Base-by-base conservation (phyloP, 2,113 vertebrate species). In the Sitta europaea region DNA sequence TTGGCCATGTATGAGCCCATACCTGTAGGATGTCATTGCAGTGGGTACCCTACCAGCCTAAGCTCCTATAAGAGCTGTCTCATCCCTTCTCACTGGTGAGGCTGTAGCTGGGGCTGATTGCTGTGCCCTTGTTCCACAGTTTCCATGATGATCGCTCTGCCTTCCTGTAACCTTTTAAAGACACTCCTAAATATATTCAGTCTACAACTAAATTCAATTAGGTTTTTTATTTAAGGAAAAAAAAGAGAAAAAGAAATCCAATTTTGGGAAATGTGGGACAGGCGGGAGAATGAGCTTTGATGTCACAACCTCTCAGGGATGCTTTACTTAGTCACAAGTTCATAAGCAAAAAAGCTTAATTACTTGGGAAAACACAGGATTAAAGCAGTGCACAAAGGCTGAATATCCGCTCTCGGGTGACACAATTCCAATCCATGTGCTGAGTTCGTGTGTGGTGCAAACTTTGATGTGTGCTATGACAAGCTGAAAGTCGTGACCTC, bases 311-410 rank as follows among this genome's bases (percentile, higher is more conserved):
- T 98, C 98, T 98, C 94, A 22, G 97, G 82, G 96, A 42, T 76
- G 97, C 98, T 98, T 98, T 97, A 96, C 98, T 97, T 89, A 98
- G 97, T 98, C 97, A 97, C 97, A 98, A 98, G 98, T 98, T 98
- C 97, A 98, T 98, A 98, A 98, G 98, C 97, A 97, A 97, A 97
- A 97, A 92, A 94, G 92, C 94, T 94, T 98, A 98, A 98, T 98
- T 90, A 98, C 95, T 98, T 98, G 96, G 47, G 96, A 97, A 97
- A 98, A 98, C 98, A 98, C 54, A 78, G 95, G 97, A 97, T 98
- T 97, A 98, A 97, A 97, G 94, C 33, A 15, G 43, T 4, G 22
- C 78, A 98, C 98, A 98, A 98, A 97, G 67, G 95, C 62, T 22
- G 94, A 93, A 98, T 98, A 98, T 98, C 98, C 97, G 93, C 93